Evolutionary conservation across 1,140 invertebrate genomes (phyloP), one percentile per base, ranked within the genome.

Genomic region (Cherax destructor): DNA sequence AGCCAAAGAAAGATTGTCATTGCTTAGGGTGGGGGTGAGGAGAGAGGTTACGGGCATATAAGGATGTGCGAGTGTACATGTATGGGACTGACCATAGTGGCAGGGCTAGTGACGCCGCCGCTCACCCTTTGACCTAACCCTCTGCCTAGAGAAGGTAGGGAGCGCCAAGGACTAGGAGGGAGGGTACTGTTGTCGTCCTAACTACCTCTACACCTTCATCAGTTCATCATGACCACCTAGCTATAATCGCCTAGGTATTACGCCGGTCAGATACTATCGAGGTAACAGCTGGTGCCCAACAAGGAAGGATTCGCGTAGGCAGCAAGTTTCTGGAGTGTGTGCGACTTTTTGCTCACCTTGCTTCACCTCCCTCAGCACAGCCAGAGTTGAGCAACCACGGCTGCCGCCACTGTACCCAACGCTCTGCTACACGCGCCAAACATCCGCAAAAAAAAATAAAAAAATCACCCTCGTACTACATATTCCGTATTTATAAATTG

Each of bases 261-360:
- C 69, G 7, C n/a, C 24, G 69, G 69, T 11, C 61, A 56, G 6
- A 9, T 18, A 69, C 18, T 18, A 69, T n/a, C 69, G n/a, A 30
- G 69, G 69, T 3, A 74, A 30, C 69, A 74, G 69, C 69, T 74
- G 69, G 30, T 72, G 21, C 61, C 59, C 56, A 88, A 72, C 61
- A 69, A 88, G 78, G 86, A 86, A 86, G 83, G 69, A 52, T 76
- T 86, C 83, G 69, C 83, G 83, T 86, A 65, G 83, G 83, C 83
- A 21, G 83, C 16, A 10, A 21, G 47, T 86, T 49, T 74, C 83
- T 30, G 24, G 30, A 4, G 9, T 13, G 7, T 49, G 59, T 52
- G 10, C 81, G 49, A 69, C n/a, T 69, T 83, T 77, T 86, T 86
- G 49, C 30, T 65, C 11, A 56, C 18, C 69, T 86, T 86, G 83